Percentiles rank a stretch among this genome's conserved stretches.
Evolutionary conservation across 2,888 invertebrate species (phyloP).

Genomic region (Drosophila prolongata): DNA sequence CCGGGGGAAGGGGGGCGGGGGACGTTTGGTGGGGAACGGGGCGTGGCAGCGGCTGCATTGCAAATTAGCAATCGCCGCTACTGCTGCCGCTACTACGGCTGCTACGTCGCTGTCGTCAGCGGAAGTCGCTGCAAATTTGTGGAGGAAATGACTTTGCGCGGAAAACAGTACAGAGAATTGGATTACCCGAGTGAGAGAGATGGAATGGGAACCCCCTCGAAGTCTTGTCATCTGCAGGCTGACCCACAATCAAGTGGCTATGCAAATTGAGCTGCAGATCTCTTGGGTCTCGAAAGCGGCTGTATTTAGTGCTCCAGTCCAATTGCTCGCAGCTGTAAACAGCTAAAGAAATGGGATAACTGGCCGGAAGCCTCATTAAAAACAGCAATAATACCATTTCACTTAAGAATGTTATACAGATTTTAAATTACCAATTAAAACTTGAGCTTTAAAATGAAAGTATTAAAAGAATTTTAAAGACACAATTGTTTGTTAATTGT

Average conservation of each 20-base stretch:
- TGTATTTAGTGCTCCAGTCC: no score
- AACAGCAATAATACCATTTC: background rate
- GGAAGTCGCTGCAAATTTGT: conserved; percentile 73
- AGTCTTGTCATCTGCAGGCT: conserved; percentile 40
- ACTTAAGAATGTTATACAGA: background rate
- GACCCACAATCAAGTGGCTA: conserved; percentile 26
- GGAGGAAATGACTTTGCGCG: conserved; percentile 67
- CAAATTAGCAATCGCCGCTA: conserved; percentile 73
- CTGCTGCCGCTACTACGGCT: conserved; percentile 7
- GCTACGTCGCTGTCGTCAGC: conserved; percentile 49
- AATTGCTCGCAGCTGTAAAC: no score
- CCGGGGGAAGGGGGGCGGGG: background rate
- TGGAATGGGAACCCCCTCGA: background rate
- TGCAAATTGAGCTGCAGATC: conserved; percentile 9
- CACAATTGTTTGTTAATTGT: no score
- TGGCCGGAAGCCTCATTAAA: background rate
- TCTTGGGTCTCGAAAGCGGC: background rate
- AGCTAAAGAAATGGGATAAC: background rate
- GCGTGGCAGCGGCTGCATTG: conserved; percentile 55
- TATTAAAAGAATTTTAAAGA: no score
- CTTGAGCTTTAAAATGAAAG: no score
- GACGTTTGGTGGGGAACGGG: background rate
- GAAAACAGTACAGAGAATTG: conserved; percentile 25
- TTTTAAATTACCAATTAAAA: background rate
- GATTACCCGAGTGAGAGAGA: conserved; percentile 6